Percentiles rank a stretch among this genome's conserved stretches.
Evolutionary conservation across 1,140 invertebrate genomes (phyloP).

Genomic region (Drosophila elegans): DNA sequence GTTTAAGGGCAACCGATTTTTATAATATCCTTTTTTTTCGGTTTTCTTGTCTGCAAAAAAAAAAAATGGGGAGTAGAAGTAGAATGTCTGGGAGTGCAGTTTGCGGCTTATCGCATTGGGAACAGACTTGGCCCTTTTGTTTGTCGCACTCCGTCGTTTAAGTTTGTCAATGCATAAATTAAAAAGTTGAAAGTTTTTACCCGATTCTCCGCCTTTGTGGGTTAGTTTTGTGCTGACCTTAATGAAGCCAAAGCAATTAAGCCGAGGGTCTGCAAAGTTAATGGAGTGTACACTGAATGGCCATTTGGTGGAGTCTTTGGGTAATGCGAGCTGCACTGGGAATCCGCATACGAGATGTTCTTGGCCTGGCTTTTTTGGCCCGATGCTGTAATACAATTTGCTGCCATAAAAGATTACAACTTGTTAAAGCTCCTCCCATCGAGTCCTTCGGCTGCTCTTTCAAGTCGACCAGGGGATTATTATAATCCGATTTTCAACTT

Average conservation of each 20-base stretch:
- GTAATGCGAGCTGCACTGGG: constrained; percentile 24
- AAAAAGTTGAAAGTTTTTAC: constrained; percentile 63
- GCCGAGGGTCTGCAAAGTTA: constrained; percentile 38
- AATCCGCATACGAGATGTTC: constrained; percentile 20
- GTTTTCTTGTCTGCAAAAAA: constrained; percentile 11
- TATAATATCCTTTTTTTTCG: constrained; percentile 12
- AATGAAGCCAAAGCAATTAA: constrained; percentile 78
- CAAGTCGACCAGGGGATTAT: constrained; percentile 65
- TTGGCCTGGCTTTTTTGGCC: not conserved
- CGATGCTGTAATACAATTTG: constrained; percentile 58
- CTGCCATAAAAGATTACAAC: constrained; percentile 64
- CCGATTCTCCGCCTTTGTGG: constrained; percentile 39
- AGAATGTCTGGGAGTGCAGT: constrained; percentile 31
- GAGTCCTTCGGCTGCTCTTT: constrained; percentile 13
- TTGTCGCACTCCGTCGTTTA: constrained; percentile 40
- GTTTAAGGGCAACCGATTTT: constrained; percentile 1
- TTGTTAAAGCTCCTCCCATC: constrained; percentile 51
- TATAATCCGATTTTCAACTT: constrained; percentile 76
- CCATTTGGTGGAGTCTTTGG: constrained; percentile 6
- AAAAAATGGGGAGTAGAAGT: not conserved
- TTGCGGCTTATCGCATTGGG: constrained; percentile 50
- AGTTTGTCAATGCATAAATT: constrained; percentile 82
- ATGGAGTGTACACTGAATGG: constrained; percentile 29
- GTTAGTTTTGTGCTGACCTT: constrained; percentile 44
- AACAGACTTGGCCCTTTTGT: constrained; percentile 52